Base-by-base conservation (phyloP, 1,140 invertebrate genomes). In the Bombus cullumanus region DNA sequence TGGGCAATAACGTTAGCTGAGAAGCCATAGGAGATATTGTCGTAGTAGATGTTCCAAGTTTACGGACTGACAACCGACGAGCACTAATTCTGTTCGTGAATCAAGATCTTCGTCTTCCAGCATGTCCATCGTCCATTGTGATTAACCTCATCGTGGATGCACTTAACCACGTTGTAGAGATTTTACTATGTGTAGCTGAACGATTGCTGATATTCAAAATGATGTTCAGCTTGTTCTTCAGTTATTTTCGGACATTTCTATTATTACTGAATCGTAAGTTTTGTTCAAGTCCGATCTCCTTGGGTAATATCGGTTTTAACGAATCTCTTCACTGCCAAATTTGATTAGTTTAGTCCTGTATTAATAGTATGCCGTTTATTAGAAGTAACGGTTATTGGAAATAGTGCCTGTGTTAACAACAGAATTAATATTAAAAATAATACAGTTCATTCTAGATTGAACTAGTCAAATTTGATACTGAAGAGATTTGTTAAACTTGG, bases 1-100 rank as follows among this genome's bases (percentile, higher is more conserved):
- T 76, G 79, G 82, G 72, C 83, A 82, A 78, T 73, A 79, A 69
- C 53, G 78, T 76, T 71, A 66, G 73, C 43, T 34, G 22, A 86
- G 41, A 86, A 88, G 62, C 83, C 83, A 73, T 74, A 76, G 47
- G n/a, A 59, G 53, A 78, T 28, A 78, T 78, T 66, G 75, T 22
- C 47, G 57, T n/a, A 8, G 34, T 62, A n/a, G 47, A 78, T 71
- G 43, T 71, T 78, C 62, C 37, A 43, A 68, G 75, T 78, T 84
- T 78, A 71, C 25, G 31, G 37, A 9, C 37, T 2, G 28, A 31
- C 18, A 12, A 31, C 5, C 37, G 66, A 39, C 37, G n/a, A 59
- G 13, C 9, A 37, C 59, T 18, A 2, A 2, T 4, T 25, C 25
- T 22, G 47, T 37, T 31, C 71, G 69, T 31, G 25, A 9, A 41